Evolutionary conservation across 1,140 invertebrate species (phyloP).

Genomic region (Leptopilina clavipes): DNA sequence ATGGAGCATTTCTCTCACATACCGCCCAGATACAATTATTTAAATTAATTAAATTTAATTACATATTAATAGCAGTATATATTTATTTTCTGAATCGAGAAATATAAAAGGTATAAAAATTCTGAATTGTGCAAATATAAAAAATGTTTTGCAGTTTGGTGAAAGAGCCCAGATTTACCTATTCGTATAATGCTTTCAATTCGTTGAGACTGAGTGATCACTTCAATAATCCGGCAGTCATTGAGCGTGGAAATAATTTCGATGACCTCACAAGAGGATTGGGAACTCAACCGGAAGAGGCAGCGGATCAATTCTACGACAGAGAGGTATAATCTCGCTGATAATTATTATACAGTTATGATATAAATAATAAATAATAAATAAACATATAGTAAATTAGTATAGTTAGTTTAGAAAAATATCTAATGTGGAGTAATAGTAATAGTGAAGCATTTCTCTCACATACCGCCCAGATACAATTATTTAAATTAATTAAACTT

Average conservation of each 20-base stretch:
- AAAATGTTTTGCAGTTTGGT: slow-evolving; percentile 76
- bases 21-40: too few relatives aligned
- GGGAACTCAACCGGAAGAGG: slow-evolving; percentile 81
- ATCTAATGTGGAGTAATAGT: too few relatives aligned
- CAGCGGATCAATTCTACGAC: slow-evolving; percentile 83
- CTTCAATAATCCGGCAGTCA: slow-evolving; percentile 82
- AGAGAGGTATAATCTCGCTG: slow-evolving; percentile 75
- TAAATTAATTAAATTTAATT: too few relatives aligned
- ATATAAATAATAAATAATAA: too few relatives aligned
- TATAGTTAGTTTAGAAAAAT: too few relatives aligned
- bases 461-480: too few relatives aligned
- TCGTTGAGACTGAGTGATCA: slow-evolving; percentile 83
- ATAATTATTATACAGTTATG: too few relatives aligned
- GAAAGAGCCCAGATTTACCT: slow-evolving; percentile 76
- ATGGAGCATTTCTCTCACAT: too few relatives aligned
- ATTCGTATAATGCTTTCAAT: slow-evolving; percentile 55
- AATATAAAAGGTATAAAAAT: not conserved
- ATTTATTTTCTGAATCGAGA: not conserved
- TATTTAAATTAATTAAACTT: too few relatives aligned
- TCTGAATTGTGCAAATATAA: slow-evolving; percentile 31
- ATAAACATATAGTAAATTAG: too few relatives aligned
- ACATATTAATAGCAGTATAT: too few relatives aligned
- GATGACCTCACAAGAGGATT: slow-evolving; percentile 84
- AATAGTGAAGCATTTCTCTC: too few relatives aligned
- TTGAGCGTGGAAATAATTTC: slow-evolving; percentile 82